These are phyloP conservation scores for Lathamus discolor DNA, from an alignment of 2,113 vertebrate species.

Conservation along the genomic window DNA sequence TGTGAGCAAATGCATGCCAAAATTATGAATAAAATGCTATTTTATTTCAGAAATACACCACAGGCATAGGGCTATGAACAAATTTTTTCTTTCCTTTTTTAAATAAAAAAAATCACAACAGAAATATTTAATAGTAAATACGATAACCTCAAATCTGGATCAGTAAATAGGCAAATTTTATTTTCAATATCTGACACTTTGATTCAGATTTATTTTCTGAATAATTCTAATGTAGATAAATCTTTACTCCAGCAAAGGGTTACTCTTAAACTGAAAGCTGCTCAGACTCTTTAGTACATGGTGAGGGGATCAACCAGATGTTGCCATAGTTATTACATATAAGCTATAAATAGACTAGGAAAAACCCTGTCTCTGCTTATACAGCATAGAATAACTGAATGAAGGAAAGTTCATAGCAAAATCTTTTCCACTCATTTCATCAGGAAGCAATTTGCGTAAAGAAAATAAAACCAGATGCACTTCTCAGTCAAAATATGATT, in stretches of 20 bases:
- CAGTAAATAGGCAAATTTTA: neutral
- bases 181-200: neutral
- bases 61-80: neutral
- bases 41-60: neutral
- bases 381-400: neutral
- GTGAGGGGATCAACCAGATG: neutral
- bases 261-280: neutral
- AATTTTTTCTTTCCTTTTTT: neutral
- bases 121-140: neutral
- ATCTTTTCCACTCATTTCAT: neutral
- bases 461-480: neutral
- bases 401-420: neutral
- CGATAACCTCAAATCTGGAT: neutral
- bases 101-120: neutral
- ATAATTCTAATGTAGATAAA: neutral
- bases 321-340: constrained; percentile 1
- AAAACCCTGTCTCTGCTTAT: neutral
- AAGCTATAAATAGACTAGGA: neutral
- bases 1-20: neutral
- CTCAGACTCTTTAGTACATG: neutral
- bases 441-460: neutral
- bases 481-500: neutral
- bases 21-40: neutral
- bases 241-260: neutral
- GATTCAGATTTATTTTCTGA: neutral